Evolutionary conservation across 1,140 invertebrate genomes (phyloP).

Genomic region (Drosophila nikananu): DNA sequence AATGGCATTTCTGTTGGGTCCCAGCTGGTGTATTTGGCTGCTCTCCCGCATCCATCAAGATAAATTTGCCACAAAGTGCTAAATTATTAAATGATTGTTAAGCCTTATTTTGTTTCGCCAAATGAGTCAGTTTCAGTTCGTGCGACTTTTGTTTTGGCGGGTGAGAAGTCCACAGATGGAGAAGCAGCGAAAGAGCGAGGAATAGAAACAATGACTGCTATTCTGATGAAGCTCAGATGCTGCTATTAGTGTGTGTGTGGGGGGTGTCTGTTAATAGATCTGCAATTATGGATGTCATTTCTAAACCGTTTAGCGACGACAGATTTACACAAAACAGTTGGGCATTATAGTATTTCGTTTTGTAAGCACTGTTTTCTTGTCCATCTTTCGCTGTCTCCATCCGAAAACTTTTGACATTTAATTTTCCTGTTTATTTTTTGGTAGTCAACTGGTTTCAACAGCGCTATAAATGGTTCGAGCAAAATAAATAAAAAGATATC

Average conservation of each 20-base stretch:
- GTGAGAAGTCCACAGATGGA: constrained; percentile 6
- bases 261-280: constrained; percentile 33
- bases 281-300: constrained; percentile 31
- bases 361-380: not conserved
- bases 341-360: not conserved
- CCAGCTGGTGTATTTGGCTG: not conserved
- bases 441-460: not conserved
- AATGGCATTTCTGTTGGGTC: constrained; percentile 32
- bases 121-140: constrained; percentile 46
- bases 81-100: constrained; percentile 82
- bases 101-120: constrained; percentile 55
- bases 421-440: not conserved
- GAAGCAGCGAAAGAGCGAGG: constrained; percentile 3
- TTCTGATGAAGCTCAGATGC: constrained; percentile 25
- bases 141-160: constrained; percentile 34
- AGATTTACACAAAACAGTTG: constrained; percentile 26
- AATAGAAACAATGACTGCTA: constrained; percentile 19
- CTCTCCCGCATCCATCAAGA: constrained; percentile 68
- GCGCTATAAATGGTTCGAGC: not conserved
- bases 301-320: constrained; percentile 20
- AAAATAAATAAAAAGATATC: too few species aligned
- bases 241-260: constrained; percentile 1
- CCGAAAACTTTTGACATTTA: not conserved
- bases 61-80: constrained; percentile 73
- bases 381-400: not conserved